Percentiles rank a stretch among this genome's conserved stretches.
phyloP scores from a whole-genome alignment of 1,140 invertebrate species.

The Plectus sambesii region DNA sequence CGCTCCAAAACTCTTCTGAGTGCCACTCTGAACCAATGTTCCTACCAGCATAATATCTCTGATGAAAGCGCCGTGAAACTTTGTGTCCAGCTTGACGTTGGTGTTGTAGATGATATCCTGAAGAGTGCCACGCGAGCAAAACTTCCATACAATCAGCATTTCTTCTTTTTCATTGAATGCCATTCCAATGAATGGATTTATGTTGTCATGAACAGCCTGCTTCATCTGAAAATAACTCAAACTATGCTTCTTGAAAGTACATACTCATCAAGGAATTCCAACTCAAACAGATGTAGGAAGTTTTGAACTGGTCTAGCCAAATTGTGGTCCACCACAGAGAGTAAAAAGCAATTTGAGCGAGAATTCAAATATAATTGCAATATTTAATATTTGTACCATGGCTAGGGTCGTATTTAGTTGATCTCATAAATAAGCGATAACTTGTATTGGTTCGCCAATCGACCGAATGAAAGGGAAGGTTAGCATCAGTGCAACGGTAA shows the following conservation, averaged over 20 bases:
- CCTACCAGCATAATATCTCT: conserved; percentile 39
- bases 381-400: neutral
- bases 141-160: conserved; percentile 41
- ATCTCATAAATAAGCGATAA: no score
- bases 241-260: no score
- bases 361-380: neutral
- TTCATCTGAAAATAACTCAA: conserved; percentile 22
- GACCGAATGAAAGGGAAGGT: no score
- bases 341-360: neutral
- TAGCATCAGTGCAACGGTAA: no score
- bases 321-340: no score
- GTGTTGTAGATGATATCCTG: conserved; percentile 44
- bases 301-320: no score
- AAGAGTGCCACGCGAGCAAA: conserved; percentile 40
- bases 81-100: conserved; percentile 34
- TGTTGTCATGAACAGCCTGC: conserved; percentile 37
- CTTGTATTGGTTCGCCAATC: no score
- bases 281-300: no score
- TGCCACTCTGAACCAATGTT: no score
- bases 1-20: no score
- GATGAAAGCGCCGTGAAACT: conserved; percentile 43
- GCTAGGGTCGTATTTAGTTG: no score
- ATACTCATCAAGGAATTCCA: no score
- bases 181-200: conserved; percentile 43
- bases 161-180: conserved; percentile 44